phyloP scores from a whole-genome alignment of 2,113 vertebrate species.

The Antechinus flavipes region DNA sequence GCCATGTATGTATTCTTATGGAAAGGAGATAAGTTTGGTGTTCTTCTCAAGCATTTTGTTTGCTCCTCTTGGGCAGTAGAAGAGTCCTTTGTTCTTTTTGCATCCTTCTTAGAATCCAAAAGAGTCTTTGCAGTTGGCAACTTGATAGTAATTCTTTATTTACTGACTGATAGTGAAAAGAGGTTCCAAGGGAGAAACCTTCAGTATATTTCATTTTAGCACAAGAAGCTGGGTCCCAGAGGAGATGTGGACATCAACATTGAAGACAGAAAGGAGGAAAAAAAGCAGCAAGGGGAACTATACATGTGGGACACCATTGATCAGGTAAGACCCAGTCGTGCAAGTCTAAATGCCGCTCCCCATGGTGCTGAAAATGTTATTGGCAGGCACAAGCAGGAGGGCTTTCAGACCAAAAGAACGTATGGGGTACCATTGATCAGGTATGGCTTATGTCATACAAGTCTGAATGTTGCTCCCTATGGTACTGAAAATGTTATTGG shows the following conservation, averaged over 20 bases:
- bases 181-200: background rate
- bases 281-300: conserved; percentile 93
- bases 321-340: conserved; percentile 86
- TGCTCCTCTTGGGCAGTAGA: background rate
- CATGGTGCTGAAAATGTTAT: background rate
- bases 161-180: background rate
- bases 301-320: conserved; percentile 98
- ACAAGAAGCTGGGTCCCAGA: conserved; percentile 93
- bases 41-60: background rate
- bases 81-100: background rate
- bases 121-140: background rate
- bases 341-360: background rate
- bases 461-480: background rate
- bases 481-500: background rate
- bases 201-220: conserved; percentile 80
- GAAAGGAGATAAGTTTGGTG: background rate
- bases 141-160: background rate
- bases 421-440: background rate
- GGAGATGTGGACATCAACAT: conserved; percentile 85
- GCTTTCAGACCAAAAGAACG: background rate
- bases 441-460: background rate
- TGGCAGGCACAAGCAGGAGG: background rate
- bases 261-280: conserved; percentile 90
- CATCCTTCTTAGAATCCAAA: background rate
- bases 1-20: background rate